Base-by-base conservation (phyloP, 2,797 vertebrate species). In the Notolepis coatsorum region DNA sequence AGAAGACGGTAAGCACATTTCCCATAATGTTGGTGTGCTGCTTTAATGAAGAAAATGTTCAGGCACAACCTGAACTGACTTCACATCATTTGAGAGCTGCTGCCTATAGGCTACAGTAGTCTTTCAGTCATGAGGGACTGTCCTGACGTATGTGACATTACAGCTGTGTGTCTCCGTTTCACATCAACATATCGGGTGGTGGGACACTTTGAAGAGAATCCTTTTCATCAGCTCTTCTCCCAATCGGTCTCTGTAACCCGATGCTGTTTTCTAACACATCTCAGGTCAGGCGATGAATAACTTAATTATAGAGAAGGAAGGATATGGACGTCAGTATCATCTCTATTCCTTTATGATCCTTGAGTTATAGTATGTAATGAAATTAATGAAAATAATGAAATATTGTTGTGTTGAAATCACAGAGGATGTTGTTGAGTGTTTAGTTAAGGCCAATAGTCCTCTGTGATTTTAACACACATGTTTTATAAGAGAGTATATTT, bases 161-260 rank as follows among this genome's bases (percentile, higher is more conserved):
- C 21, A 64, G 48, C 33, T 61, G 25, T 45, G 25, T 45, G 25
- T n/a, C 45, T 35, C 33, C 35, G 46, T 62, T 31, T 65, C 28
- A 65, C 30, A 25, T 38, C 15, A 17, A 46, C 5, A 37, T 73
- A 52, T 65, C 43, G 35, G 60, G 41, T 61, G 21, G n/a, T n/a
- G n/a, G n/a, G 45, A 45, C 45, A 27, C 8, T 39, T 35, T 28
- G 12, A 62, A 65, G 23, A 7, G 10, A 7, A 64, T 43, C 54
- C 58, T 69, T 70, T 58, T 69, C 37, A 61, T 56, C 61, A 56
- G 57, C 49, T 71, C 31, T 58, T 63, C 60, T 71, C 72, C 42
- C 25, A 13, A 7, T 59, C 9, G 10, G 8, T 46, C 47, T 61
- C 38, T 37, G 65, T 59, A 73, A 61, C 53, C 25, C 15, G 59